Base-by-base conservation (phyloP, 1,140 invertebrate species). In the Drosophila navojoa region DNA sequence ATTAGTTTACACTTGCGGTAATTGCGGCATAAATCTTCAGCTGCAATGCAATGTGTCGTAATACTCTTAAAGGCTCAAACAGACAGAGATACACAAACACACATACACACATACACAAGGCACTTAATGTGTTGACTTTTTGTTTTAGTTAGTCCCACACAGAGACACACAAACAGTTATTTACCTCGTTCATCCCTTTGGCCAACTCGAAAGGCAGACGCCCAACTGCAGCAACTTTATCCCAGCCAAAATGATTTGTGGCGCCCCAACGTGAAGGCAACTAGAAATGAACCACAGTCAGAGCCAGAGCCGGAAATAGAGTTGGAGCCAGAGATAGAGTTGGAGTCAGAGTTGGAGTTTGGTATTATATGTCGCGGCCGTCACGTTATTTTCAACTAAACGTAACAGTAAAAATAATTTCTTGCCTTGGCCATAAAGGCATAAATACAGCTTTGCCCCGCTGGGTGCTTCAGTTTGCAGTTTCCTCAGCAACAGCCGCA, bases 1-100 rank as follows among this genome's bases (percentile, higher is more conserved):
- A 87, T 87, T 87, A 87, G 82, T 87, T 89, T 89, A 87, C 82
- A 89, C 82, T 89, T 87, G 82, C 79, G 76, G 84, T 89, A 87
- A 87, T 87, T 87, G 79, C 79, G 73, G 84, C 82, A 87, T 87
- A 87, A 87, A 87, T 87, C 82, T 87, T 84, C 69, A 67, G 63
- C 71, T 77, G 61, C 58, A 71, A 69, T 71, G 79, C 58, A 69
- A 71, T 71, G 79, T 87, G 82, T 89, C 84, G 82, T 89, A 87
- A 81, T 68, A 68, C 53, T 55, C 60, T 57, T 61, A 81, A 73
- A 64, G 45, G 50, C 47, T 40, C 62, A 76, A 59, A 71, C 60
- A 32, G 15, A 70, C 62, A 71, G 32, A 62, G 27, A 64, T 11
- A 35, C 5, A 50, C 5, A 38, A 25, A 32, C 27, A 16, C 10